phyloP scores from a whole-genome alignment of 1,140 invertebrate species.

The Hylaeus anthracinus region DNA sequence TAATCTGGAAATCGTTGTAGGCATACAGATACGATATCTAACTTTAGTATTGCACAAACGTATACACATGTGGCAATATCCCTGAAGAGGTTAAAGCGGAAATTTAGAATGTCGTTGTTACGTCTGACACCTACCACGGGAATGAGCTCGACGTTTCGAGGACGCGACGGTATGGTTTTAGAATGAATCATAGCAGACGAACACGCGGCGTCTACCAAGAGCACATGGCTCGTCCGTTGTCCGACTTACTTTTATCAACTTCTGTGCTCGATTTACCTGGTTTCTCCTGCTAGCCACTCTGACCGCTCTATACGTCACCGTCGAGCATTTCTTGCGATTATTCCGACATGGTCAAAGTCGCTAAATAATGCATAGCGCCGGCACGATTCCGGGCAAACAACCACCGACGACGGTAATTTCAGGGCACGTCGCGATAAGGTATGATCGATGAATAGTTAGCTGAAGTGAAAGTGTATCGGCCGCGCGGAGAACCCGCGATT shows the following conservation, averaged over 20 bases:
- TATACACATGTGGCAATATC: no score
- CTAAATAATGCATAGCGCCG: constrained; percentile 10
- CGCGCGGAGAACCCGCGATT: neutral
- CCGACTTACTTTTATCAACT: constrained; percentile 20
- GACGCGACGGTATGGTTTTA: no score
- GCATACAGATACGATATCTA: no score
- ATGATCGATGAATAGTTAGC: constrained; percentile 11
- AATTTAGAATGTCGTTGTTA: no score
- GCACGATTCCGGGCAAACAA: neutral
- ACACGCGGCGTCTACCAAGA: no score
- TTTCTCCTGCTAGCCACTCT: neutral
- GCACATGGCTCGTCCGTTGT: neutral
- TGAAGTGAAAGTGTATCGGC: neutral
- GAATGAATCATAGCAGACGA: no score
- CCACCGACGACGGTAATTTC: neutral
- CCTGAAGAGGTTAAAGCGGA: no score
- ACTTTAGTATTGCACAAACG: no score
- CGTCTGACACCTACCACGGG: no score
- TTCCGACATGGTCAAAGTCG: neutral
- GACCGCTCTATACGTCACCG: neutral
- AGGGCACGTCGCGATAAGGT: neutral
- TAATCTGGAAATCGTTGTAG: no score
- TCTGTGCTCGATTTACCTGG: neutral
- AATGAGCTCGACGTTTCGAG: no score
- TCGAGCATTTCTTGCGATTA: neutral